Evolutionary conservation across 2,113 vertebrate species (phyloP).

Genomic region (Hyperoodon ampullatus): DNA sequence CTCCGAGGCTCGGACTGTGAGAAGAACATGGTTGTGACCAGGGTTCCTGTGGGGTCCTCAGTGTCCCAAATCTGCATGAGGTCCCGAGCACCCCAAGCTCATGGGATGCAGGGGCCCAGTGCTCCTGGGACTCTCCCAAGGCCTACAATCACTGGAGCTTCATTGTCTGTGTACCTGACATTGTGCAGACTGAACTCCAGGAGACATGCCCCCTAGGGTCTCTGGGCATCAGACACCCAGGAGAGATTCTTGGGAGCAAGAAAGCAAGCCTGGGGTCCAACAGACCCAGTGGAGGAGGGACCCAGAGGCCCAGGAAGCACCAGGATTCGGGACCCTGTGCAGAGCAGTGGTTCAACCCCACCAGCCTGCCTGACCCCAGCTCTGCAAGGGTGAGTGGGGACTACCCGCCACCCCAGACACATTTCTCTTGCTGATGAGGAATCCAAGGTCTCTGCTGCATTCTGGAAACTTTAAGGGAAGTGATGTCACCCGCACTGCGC

Average conservation of each 20-base stretch:
- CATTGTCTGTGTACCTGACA: fast-evolving
- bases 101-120: fast-evolving
- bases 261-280: fast-evolving
- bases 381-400: neutral
- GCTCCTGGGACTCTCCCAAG: neutral
- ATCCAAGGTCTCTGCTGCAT: fast-evolving
- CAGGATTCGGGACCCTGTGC: fast-evolving
- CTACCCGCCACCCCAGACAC: neutral
- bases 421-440: fast-evolving
- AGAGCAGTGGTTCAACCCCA: fast-evolving
- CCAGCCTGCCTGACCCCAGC: too few relatives aligned
- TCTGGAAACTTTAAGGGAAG: neutral
- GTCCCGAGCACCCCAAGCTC: fast-evolving
- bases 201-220: neutral
- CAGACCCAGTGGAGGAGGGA: neutral
- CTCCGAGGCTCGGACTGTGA: neutral
- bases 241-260: neutral
- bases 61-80: fast-evolving
- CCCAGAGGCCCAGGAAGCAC: fast-evolving
- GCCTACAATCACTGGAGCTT: fast-evolving
- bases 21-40: fast-evolving
- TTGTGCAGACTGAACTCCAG: fast-evolving
- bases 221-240: neutral
- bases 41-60: fast-evolving
- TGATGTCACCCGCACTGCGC: fast-evolving